phyloP scores from a whole-genome alignment of 2,113 vertebrate species.

The Apteryx mantelli region DNA sequence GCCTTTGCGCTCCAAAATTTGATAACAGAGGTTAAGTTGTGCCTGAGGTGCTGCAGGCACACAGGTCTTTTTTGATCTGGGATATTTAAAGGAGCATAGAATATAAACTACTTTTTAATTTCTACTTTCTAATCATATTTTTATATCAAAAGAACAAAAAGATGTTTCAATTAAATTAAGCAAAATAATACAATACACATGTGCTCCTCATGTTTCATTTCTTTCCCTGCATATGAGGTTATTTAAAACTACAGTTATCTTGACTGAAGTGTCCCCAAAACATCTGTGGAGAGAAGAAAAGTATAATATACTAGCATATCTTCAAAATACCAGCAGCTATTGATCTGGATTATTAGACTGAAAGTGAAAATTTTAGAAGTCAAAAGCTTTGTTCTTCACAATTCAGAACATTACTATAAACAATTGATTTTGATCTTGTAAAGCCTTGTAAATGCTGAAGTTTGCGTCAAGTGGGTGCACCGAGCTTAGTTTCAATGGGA shows the following conservation, averaged over 20 bases:
- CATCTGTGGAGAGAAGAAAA: not conserved
- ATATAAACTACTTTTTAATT: not conserved
- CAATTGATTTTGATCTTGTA: not conserved
- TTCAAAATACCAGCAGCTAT: not conserved
- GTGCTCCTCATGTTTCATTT: not conserved
- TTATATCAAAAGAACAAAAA: not conserved
- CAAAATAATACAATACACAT: fast-evolving
- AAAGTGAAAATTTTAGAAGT: not conserved
- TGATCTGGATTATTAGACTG: not conserved
- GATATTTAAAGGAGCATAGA: not conserved
- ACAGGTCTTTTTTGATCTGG: fast-evolving
- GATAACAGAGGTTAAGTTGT: no score
- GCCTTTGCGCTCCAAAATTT: no score
- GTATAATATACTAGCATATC: not conserved
- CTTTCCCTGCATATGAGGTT: not conserved
- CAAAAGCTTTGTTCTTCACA: not conserved
- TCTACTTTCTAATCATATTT: not conserved
- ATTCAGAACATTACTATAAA: not conserved
- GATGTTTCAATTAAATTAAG: not conserved
- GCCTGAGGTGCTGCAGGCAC: no score
- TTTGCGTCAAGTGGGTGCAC: not conserved
- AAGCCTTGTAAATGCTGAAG: not conserved
- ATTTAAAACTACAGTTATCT: not conserved
- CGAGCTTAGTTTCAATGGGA: not conserved
- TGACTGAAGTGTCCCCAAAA: not conserved